Conservation (phyloP, 2,888 invertebrate genomes). For the Drosophila colorata region DNA sequence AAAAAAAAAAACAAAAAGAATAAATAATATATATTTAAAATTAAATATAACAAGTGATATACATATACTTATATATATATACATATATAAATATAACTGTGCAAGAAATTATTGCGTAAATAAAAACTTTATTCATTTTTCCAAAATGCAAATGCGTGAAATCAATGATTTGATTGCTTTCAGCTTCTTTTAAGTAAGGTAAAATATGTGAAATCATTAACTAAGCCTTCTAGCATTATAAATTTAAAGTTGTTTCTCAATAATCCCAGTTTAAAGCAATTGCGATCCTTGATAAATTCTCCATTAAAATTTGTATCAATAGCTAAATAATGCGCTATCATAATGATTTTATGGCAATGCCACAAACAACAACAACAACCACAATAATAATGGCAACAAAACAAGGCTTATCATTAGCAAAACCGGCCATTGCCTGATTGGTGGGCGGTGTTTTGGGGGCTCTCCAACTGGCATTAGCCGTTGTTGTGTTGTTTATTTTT, state of each 20-base stretch:
- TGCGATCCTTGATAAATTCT: constrained; percentile 35
- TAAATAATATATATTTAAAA: constrained; percentile 16
- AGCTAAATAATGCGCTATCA: constrained; percentile 37
- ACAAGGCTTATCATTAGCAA: constrained; percentile 78
- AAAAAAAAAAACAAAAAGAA: constrained; percentile 10
- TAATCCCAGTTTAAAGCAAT: constrained; percentile 46
- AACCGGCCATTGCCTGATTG: constrained; percentile 66
- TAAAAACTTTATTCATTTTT: constrained; percentile 65
- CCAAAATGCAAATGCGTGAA: constrained; percentile 39
- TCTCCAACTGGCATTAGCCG: constrained; percentile 13
- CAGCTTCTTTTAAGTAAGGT: constrained; percentile 12
- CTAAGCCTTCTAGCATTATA: constrained; percentile 7
- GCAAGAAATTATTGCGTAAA: constrained; percentile 54
- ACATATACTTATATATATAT: constrained; percentile 47
- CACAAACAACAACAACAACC: constrained; percentile 27
- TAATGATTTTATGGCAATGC: constrained; percentile 63
- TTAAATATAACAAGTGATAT: constrained; percentile 63
- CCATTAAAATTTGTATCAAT: constrained; percentile 71
- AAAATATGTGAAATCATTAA: not conserved
- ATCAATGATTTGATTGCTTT: constrained; percentile 12
- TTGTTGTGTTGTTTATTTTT: constrained; percentile 55
- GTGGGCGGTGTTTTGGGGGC: constrained; percentile 36
- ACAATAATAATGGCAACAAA: constrained; percentile 44
- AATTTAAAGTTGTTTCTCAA: constrained; percentile 38
- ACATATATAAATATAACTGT: constrained; percentile 33